Percentiles rank a stretch among this genome's conserved stretches.
phyloP scores from a whole-genome alignment of 2,888 invertebrate species.

The Habrosyne pyritoides region DNA sequence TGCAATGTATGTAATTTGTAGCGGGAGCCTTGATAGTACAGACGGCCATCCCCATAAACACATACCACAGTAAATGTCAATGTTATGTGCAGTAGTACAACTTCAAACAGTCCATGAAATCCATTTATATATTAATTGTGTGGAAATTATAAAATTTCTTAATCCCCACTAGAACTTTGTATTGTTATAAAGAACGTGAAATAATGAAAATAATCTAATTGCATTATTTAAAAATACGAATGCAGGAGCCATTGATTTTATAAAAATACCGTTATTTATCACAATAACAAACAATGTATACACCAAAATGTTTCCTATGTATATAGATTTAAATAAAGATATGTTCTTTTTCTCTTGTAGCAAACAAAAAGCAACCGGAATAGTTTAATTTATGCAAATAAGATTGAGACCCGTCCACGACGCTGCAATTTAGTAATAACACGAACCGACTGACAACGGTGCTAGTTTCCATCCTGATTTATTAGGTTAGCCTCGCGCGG shows the following conservation, averaged over 20 bases:
- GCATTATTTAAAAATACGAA: no score
- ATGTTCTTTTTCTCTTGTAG: not conserved
- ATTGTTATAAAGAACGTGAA: not conserved
- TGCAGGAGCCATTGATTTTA: no score
- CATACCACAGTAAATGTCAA: not conserved
- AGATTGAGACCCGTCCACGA: not conserved
- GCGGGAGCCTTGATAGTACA: not conserved
- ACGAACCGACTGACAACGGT: not conserved
- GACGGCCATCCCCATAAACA: not conserved
- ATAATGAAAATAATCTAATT: no score
- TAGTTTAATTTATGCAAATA: not conserved
- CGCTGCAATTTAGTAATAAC: slow-evolving; percentile 1
- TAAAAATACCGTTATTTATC: no score
- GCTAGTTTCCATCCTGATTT: not conserved
- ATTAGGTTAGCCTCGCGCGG: not conserved
- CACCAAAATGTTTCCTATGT: no score
- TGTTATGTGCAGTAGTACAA: not conserved
- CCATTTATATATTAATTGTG: not conserved
- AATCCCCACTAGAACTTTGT: no score
- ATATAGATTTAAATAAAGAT: not conserved
- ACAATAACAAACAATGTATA: no score
- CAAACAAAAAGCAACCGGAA: not conserved
- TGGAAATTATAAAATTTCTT: no score
- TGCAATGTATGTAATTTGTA: not conserved
- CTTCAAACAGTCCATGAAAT: not conserved